A percentile compares a stretch with the other conserved stretches of the same genome.
phyloP scores from a whole-genome alignment of 92 coral and sea anemone genomes.

The Epizoanthus fatuus region DNA sequence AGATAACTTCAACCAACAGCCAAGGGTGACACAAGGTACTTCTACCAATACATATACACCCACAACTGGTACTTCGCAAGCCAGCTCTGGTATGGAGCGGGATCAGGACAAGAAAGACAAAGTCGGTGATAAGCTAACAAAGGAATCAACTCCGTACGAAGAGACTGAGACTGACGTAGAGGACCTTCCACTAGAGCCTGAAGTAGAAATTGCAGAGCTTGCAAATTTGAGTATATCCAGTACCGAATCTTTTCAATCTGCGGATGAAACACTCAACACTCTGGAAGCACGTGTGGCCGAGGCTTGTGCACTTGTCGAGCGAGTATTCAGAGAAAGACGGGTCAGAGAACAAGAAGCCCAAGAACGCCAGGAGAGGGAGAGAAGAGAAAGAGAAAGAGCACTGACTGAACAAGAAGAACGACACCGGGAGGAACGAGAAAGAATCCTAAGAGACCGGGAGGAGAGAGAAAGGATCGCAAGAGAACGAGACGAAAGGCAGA shows the following conservation, averaged over 20 bases:
- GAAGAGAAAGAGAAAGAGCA: neutral
- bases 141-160: too few species aligned
- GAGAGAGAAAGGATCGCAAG: neutral
- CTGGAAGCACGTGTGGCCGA: slow-evolving; percentile 56
- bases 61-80: too few species aligned
- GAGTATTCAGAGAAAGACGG: slow-evolving; percentile 36
- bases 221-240: slow-evolving; percentile 14
- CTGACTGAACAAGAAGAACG: neutral
- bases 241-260: slow-evolving; percentile 2
- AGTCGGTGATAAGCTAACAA: too few species aligned
- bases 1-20: too few species aligned
- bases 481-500: neutral
- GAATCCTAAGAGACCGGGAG: neutral
- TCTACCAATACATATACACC: too few species aligned
- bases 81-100: too few species aligned
- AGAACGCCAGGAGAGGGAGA: neutral
- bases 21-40: too few species aligned
- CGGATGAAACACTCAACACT: neutral
- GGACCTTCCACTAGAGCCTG: too few species aligned
- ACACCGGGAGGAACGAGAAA: neutral
- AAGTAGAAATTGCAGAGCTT: neutral
- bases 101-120: too few species aligned
- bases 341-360: neutral
- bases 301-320: slow-evolving; percentile 61
- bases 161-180: too few species aligned